Percentiles rank a stretch among this genome's conserved stretches.
Conservation (phyloP, 2,113 vertebrate genomes). For the Procapra przewalskii region DNA sequence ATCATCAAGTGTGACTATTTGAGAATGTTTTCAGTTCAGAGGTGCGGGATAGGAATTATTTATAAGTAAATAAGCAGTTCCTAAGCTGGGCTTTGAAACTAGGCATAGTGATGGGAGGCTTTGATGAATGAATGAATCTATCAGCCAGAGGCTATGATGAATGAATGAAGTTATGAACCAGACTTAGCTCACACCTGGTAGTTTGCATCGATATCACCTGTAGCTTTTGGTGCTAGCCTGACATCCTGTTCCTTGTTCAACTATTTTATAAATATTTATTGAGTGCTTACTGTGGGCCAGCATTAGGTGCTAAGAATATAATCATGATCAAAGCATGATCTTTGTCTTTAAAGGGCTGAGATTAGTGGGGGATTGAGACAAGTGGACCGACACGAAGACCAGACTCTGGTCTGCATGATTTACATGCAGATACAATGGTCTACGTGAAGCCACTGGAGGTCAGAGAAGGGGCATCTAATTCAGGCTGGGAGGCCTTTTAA, state of each 20-base stretch:
- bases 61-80: not conserved
- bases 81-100: not conserved
- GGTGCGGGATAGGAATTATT: not conserved
- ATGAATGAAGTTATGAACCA: not conserved
- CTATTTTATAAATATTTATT: conserved; percentile 12
- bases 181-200: not conserved
- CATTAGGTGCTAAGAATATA: not conserved
- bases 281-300: not conserved
- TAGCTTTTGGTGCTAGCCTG: not conserved
- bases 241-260: not conserved
- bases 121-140: not conserved
- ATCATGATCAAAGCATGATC: not conserved
- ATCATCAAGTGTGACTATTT: not conserved
- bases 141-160: not conserved
- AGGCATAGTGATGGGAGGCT: not conserved
- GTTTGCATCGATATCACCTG: not conserved
- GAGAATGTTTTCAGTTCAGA: not conserved
- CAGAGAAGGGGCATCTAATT: not conserved
- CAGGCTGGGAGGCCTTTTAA: not conserved
- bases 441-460: not conserved
- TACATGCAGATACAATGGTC: not conserved
- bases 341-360: not conserved
- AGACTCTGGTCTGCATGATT: not conserved
- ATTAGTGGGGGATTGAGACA: not conserved
- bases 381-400: not conserved